Percentiles rank a stretch among this genome's conserved stretches.
Conservation (phyloP, 1,140 invertebrate genomes). For the Zaprionus tsacasi region DNA sequence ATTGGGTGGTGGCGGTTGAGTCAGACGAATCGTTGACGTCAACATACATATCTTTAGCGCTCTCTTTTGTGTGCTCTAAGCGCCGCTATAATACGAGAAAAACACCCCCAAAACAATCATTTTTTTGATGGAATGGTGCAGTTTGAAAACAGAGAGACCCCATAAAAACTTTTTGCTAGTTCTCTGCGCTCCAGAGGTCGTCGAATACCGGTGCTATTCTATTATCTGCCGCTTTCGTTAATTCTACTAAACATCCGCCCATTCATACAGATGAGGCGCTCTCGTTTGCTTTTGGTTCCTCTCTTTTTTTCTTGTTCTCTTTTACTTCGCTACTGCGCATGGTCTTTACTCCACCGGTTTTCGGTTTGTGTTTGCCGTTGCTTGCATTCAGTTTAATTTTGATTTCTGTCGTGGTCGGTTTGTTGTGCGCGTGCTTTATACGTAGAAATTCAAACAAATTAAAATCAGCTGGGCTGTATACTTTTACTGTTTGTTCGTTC, state of each 20-base stretch:
- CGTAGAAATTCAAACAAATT: constrained; percentile 49
- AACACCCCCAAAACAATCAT: constrained; percentile 64
- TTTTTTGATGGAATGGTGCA: constrained; percentile 49
- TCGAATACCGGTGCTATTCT: constrained; percentile 69
- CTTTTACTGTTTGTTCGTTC: constrained; percentile 45
- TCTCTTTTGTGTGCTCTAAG: constrained; percentile 37
- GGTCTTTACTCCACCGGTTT: constrained; percentile 48
- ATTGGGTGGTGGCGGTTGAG: constrained; percentile 75
- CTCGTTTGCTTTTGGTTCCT: constrained; percentile 30
- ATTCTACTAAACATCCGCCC: constrained; percentile 44
- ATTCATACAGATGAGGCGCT: constrained; percentile 58
- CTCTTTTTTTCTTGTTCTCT: constrained; percentile 34
- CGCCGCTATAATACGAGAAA: constrained; percentile 37
- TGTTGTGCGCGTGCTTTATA: constrained; percentile 60
- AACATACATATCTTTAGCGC: constrained; percentile 17
- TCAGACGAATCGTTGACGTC: constrained; percentile 67
- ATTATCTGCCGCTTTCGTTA: constrained; percentile 46
- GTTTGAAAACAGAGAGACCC: constrained; percentile 36
- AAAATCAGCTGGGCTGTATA: constrained; percentile 52
- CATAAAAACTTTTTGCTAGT: constrained; percentile 38
- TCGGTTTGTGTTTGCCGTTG: constrained; percentile 59
- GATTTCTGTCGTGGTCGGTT: constrained; percentile 73
- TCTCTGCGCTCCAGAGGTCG: constrained; percentile 32
- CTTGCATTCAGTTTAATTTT: constrained; percentile 71
- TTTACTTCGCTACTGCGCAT: constrained; percentile 35